These are phyloP conservation scores for Pterophyllum scalare DNA, from an alignment of 2,113 vertebrate species.

Conservation along the genomic window DNA sequence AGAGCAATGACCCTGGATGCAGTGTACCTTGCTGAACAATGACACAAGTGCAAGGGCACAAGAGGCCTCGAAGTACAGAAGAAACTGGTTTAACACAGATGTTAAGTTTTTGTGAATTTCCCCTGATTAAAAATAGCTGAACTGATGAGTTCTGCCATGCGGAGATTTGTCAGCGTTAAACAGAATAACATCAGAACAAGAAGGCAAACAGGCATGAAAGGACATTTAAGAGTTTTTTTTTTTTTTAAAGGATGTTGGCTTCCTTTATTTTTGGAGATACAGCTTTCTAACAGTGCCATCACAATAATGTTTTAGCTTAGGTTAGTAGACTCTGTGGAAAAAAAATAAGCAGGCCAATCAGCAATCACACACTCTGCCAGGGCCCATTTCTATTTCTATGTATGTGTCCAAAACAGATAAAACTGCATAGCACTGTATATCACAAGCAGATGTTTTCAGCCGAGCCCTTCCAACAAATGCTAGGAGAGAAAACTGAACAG, in stretches of 20 bases:
- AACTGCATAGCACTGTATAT: slow-evolving; percentile 58
- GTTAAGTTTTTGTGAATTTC: neutral
- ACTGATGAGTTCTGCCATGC: neutral
- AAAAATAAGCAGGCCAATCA: slow-evolving; percentile 27
- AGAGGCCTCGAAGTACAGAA: neutral
- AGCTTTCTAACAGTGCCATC: neutral
- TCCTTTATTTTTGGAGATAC: neutral
- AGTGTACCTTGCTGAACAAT: slow-evolving; percentile 28
- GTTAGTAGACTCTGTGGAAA: neutral
- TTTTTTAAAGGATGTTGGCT: neutral
- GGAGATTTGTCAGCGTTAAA: neutral
- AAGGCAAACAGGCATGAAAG: neutral
- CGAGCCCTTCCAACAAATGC: slow-evolving; percentile 34
- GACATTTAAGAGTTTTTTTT: neutral
- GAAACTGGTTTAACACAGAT: slow-evolving; percentile 30
- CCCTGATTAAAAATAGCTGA: slow-evolving; percentile 5
- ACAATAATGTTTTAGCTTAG: neutral
- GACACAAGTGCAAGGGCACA: slow-evolving; percentile 24
- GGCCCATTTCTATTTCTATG: slow-evolving; percentile 34
- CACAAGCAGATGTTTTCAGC: slow-evolving; percentile 69
- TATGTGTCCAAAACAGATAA: slow-evolving; percentile 63
- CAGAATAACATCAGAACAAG: neutral
- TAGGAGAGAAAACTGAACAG: neutral
- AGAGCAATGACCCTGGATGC: slow-evolving; percentile 38
- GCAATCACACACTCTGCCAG: slow-evolving; percentile 16